Percentiles rank a stretch among this genome's conserved stretches.
These are phyloP conservation scores for Falco columbarius DNA, from an alignment of 2,797 vertebrate species.

Conservation along the genomic window DNA sequence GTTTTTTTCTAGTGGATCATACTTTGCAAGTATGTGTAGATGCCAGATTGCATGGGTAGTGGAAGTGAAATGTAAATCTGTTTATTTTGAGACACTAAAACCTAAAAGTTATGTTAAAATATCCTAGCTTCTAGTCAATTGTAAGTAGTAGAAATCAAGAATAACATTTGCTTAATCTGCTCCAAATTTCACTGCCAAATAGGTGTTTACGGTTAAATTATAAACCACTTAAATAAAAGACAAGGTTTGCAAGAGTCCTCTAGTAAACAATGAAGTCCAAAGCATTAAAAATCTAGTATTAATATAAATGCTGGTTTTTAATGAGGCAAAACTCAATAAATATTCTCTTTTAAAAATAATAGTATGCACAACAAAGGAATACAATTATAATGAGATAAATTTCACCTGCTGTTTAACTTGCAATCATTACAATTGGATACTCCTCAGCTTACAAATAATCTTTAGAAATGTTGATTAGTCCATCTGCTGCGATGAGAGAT, in stretches of 20 bases:
- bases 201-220: neutral
- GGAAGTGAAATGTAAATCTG: neutral
- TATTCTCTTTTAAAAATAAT: neutral
- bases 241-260: neutral
- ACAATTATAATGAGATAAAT: neutral
- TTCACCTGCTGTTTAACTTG: neutral
- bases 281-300: neutral
- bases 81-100: neutral
- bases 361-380: neutral
- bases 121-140: neutral
- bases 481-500: neutral
- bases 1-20: neutral
- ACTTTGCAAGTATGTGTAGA: neutral
- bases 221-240: neutral
- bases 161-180: neutral
- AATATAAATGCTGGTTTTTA: neutral
- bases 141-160: neutral
- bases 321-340: neutral
- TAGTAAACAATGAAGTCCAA: neutral
- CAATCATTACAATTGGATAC: neutral
- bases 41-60: neutral
- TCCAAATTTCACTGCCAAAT: neutral
- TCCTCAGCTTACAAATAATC: neutral
- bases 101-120: neutral
- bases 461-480: neutral